phyloP scores from a whole-genome alignment of 1,140 invertebrate species.

The Trigoniulus corallinus region DNA sequence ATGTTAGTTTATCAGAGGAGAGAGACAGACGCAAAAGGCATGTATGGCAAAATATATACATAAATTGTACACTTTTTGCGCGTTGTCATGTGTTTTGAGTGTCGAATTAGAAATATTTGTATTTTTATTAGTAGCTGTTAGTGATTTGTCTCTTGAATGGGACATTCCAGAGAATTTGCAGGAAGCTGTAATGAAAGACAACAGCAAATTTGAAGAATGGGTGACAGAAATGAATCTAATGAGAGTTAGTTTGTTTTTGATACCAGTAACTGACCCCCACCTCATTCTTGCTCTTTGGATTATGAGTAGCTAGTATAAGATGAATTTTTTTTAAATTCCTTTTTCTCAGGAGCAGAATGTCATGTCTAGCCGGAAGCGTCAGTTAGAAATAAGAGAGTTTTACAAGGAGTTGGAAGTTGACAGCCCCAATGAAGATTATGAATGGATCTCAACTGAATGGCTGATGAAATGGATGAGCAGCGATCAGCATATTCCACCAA shows the following conservation, averaged over 20 bases:
- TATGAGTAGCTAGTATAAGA: constrained; percentile 6
- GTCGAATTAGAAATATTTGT: too few relatives aligned
- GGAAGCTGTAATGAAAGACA: constrained; percentile 25
- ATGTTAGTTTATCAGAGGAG: constrained; percentile 42
- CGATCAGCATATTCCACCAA: constrained; percentile 23
- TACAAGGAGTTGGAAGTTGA: constrained; percentile 12
- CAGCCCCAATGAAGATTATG: background rate
- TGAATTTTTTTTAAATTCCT: too few relatives aligned
- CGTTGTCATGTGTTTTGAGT: too few relatives aligned
- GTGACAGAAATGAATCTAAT: constrained; percentile 21
- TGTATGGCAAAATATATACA: too few relatives aligned
- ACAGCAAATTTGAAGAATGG: constrained; percentile 28
- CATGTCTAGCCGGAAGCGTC: constrained; percentile 27
- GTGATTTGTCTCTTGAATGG: too few relatives aligned
- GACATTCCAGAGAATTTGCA: constrained; percentile 18
- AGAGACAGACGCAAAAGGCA: background rate
- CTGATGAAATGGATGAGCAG: constrained; percentile 27
- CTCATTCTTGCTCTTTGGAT: background rate
- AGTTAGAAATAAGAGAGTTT: constrained; percentile 17
- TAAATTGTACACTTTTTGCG: too few relatives aligned
- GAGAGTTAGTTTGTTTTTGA: constrained; percentile 20
- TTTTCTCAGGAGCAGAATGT: constrained; percentile 32
- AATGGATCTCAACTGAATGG: constrained; percentile 20
- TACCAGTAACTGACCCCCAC: background rate
- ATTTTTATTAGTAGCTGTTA: too few relatives aligned